Base-by-base conservation (phyloP, 37 sponge, comb jelly and placozoan genomes). In the Lycopodina hypogea region DNA sequence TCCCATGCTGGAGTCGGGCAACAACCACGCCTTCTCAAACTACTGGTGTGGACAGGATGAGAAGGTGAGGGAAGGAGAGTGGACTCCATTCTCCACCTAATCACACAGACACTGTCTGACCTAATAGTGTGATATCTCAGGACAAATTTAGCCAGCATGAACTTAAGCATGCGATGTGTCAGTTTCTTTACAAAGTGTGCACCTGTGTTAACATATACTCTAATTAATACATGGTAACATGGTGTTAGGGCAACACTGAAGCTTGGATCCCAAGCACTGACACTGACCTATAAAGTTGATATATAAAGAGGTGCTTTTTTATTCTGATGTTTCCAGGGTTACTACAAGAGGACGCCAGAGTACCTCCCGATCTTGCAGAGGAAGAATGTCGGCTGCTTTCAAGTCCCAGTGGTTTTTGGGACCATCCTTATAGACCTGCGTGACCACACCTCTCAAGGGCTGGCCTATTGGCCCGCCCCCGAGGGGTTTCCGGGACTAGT, bases 361-460 rank as follows among this genome's bases (percentile, higher is more conserved):
- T 96, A 96, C 55, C 40, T 96, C 1, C 90, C 93, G 0, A 96
- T 69, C 22, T 35, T 78, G 32, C n/a, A 37, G 18, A 39, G 90
- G 51, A 29, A 83, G 60, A 53, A 68, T 0, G 68, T 66, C 1
- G 95, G 95, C 62, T 84, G 84, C 62, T 92, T 91, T 50, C 33
- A 42, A 35, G 98, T 90, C 18, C 87, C 93, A 17, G 88, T 97
- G 72, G 81, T 97, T 37, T 91, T 90, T 69, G 87, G 93, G 18
- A 66, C 87, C 9, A 19, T 86, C 28, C 89, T 97, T 12, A 81
- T 97, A 26, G 88, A 94, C 78, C 91, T 97, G 12, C 58, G 82
- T 22, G 34, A 42, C 18, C 68, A 66, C 30, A 57, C 30, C 11
- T 80, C 89, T 35, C 41, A 81, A 62, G 29, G 60, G 24, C 87